Base-by-base conservation (phyloP, 2,797 vertebrate species). In the Crocodylus rhombifer region DNA sequence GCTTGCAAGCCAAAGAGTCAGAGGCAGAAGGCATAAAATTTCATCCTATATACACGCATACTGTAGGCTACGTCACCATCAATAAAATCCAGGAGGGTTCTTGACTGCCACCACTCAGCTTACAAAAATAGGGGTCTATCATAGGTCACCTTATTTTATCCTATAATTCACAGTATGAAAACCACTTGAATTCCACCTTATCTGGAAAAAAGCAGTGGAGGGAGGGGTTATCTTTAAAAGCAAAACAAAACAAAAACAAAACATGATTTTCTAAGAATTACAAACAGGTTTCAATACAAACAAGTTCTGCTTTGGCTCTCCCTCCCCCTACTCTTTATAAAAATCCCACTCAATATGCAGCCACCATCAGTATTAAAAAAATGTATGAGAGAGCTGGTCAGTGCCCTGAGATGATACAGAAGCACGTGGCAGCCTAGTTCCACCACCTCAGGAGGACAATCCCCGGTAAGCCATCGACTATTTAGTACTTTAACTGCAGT, bases 161-260 rank as follows among this genome's bases (percentile, higher is more conserved):
- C 88, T 95, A 14, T 63, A 76, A 55, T 80, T 95, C 93, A 89
- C 71, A 83, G 83, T 86, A 93, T 56, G 89, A 96, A 94, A 96
- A 93, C 91, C 92, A 97, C 61, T 95, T 62, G 51, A 92, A 90
- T 90, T 94, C 73, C 89, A 95, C 86, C 30, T 90, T 94, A 74
- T 58, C 83, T 67, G 58, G 28, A 87, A 94, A 65, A 42, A 51
- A 51, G 30, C 17, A 13, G 69, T 42, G 23, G 80, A 84, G 56
- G 60, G 60, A 69, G 88, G 58, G 14, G 4, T 86, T 90, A 82
- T 60, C 25, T 26, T 57, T 28, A 80, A 92, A 86, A 91, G 76
- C 5, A 1, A 33, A 65, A 62, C 36, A 12, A 58, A 63, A 33
- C 81, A 23, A 58, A 61, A 33, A 78, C 42, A 42, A 25, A 56